Evolutionary conservation across 1,140 invertebrate genomes (phyloP).

Genomic region (Rhagoletis zephyria): DNA sequence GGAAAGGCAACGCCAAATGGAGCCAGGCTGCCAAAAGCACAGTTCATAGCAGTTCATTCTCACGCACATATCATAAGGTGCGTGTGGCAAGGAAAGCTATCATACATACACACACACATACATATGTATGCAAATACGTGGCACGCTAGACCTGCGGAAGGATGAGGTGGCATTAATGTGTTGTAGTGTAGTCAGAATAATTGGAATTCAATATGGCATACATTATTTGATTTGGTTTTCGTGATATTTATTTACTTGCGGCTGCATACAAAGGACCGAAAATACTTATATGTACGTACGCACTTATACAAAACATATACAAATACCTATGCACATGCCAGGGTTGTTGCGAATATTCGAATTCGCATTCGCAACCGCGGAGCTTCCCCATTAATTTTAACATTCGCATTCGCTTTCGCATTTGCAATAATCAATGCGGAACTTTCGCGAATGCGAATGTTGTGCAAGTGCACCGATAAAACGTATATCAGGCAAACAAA

Average conservation of each 20-base stretch:
- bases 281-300: not conserved
- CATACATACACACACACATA: not conserved
- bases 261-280: too few relatives aligned
- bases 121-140: not conserved
- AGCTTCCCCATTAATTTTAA: too few relatives aligned
- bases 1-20: not conserved
- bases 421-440: too few relatives aligned
- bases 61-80: not conserved
- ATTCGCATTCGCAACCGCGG: too few relatives aligned
- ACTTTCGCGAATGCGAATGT: too few relatives aligned
- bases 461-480: too few relatives aligned
- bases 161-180: not conserved
- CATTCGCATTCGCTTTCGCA: too few relatives aligned
- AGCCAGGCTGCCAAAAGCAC: not conserved
- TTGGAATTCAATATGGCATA: conserved; percentile 11
- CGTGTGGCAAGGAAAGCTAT: not conserved
- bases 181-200: not conserved
- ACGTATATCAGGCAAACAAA: too few relatives aligned
- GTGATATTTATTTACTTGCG: not conserved
- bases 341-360: too few relatives aligned
- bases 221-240: not conserved
- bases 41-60: not conserved
- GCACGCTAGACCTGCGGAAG: too few relatives aligned
- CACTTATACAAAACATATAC: not conserved
- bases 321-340: not conserved